Evolutionary conservation across 2,888 invertebrate species (phyloP).

Genomic region (Cheilosia scutellata): DNA sequence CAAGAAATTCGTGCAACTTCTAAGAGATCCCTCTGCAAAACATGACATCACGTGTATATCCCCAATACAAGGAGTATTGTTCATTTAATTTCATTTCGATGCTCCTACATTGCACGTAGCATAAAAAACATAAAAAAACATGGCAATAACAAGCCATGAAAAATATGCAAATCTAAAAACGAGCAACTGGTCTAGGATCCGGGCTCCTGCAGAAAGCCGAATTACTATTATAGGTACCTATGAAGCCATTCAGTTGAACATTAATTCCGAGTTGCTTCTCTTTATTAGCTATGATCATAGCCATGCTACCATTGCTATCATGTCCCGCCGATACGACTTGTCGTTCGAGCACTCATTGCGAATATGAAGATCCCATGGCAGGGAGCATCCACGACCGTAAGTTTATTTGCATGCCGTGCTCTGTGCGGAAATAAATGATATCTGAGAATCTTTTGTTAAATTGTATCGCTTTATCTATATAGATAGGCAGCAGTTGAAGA

Average conservation of each 20-base stretch:
- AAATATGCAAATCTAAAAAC: constrained; percentile 52
- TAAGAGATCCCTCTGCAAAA: neutral
- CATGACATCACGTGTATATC: constrained; percentile 42
- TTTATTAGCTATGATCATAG: constrained; percentile 48
- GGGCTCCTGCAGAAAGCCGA: constrained; percentile 44
- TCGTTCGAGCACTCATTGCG: constrained; percentile 27
- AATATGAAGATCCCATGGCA: constrained; percentile 45
- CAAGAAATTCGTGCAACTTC: neutral
- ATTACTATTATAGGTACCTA: constrained; percentile 44
- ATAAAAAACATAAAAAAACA: no score
- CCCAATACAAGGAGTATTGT: constrained; percentile 31
- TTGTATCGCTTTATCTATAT: constrained; percentile 42
- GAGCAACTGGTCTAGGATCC: constrained; percentile 53
- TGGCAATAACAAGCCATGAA: constrained; percentile 39
- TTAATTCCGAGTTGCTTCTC: constrained; percentile 56
- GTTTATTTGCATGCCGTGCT: constrained; percentile 40
- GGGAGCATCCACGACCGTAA: constrained; percentile 52
- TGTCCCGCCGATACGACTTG: constrained; percentile 1
- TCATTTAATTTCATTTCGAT: constrained; percentile 48
- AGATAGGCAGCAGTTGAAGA: constrained; percentile 45
- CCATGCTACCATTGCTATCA: neutral
- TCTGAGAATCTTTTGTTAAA: constrained; percentile 62
- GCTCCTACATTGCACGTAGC: constrained; percentile 44
- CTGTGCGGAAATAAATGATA: constrained; percentile 53
- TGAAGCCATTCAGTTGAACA: constrained; percentile 56